A percentile compares a stretch with the other conserved stretches of the same genome.
These are phyloP conservation scores for Rotaria sp. DNA, from an alignment of 2,888 invertebrate species.

Conservation along the genomic window DNA sequence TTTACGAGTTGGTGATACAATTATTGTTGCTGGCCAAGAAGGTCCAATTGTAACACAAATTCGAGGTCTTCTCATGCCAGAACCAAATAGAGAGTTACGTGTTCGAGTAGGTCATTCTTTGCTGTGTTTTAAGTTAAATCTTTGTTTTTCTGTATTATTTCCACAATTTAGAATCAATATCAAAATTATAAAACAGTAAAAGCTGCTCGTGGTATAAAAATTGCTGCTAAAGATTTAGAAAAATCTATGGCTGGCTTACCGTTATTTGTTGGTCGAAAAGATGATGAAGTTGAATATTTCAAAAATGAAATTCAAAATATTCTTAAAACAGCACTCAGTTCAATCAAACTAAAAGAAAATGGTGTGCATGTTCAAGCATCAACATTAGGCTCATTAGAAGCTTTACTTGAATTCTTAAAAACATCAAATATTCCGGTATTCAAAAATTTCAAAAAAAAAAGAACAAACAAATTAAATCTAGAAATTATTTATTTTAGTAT, in stretches of 20 bases:
- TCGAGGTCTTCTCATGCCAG: conserved; percentile 89
- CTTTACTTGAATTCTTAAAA: conserved; percentile 81
- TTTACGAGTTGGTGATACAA: conserved; percentile 83
- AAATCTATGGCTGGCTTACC: conserved; percentile 92
- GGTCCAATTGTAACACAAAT: conserved; percentile 96
- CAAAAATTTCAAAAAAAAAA: conserved; percentile 59
- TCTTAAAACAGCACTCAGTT: conserved; percentile 77
- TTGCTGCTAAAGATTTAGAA: conserved; percentile 92
- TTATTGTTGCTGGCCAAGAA: conserved; percentile 90
- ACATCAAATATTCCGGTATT: conserved; percentile 78
- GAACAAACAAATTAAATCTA: background rate
- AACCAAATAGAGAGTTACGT: conserved; percentile 88
- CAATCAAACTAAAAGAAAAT: conserved; percentile 67
- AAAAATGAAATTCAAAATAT: conserved; percentile 77
- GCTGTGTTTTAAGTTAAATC: background rate
- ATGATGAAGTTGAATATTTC: conserved; percentile 14
- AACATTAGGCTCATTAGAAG: conserved; percentile 95
- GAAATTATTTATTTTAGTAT: conserved; percentile 65
- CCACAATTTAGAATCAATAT: conserved; percentile 61
- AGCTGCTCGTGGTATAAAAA: conserved; percentile 96
- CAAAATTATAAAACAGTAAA: conserved; percentile 84
- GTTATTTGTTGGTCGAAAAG: conserved; percentile 70
- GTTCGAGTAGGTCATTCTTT: conserved; percentile 68
- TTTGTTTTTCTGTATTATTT: background rate
- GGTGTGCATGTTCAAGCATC: conserved; percentile 99